Evolutionary conservation across 2,888 invertebrate species (phyloP).

Genomic region (Sinelater perroti): DNA sequence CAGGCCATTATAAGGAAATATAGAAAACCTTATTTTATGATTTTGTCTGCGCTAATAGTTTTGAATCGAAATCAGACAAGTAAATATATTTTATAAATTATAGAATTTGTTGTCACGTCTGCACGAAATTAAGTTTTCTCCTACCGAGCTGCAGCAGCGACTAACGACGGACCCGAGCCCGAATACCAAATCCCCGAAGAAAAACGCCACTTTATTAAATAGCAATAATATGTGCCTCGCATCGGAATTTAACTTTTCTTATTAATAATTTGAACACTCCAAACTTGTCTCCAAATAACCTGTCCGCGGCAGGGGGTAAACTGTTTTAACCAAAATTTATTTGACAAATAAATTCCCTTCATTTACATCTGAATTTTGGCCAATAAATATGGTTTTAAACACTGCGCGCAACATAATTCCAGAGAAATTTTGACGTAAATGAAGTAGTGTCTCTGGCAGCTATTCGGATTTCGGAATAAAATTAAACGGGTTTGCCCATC

Average conservation of each 20-base stretch:
- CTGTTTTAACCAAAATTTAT: constrained; percentile 42
- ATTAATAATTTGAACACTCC: constrained; percentile 41
- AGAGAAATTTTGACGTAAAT: constrained; percentile 18
- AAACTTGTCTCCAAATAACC: constrained; percentile 40
- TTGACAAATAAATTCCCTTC: constrained; percentile 45
- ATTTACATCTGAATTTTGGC: constrained; percentile 37
- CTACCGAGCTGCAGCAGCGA: too few relatives aligned
- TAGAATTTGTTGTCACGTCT: too few relatives aligned
- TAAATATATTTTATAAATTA: too few relatives aligned
- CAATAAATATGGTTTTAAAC: constrained; percentile 31
- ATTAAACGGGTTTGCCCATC: constrained; percentile 11
- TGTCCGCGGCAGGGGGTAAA: constrained; percentile 38
- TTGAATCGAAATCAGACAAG: too few relatives aligned
- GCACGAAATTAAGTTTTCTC: too few relatives aligned
- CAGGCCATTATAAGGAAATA: too few relatives aligned
- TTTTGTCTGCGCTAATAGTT: too few relatives aligned
- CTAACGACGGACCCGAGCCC: too few relatives aligned
- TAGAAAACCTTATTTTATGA: too few relatives aligned
- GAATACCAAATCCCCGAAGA: too few relatives aligned
- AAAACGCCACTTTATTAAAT: constrained; percentile 21
- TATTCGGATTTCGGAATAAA: constrained; percentile 22
- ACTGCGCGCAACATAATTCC: constrained; percentile 9
- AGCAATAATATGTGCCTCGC: constrained; percentile 28
- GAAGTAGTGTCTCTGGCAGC: constrained; percentile 13
- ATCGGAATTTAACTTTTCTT: constrained; percentile 33